These are phyloP conservation scores for Athalia cordata DNA, from an alignment of 2,888 invertebrate genomes.

Conservation along the genomic window DNA sequence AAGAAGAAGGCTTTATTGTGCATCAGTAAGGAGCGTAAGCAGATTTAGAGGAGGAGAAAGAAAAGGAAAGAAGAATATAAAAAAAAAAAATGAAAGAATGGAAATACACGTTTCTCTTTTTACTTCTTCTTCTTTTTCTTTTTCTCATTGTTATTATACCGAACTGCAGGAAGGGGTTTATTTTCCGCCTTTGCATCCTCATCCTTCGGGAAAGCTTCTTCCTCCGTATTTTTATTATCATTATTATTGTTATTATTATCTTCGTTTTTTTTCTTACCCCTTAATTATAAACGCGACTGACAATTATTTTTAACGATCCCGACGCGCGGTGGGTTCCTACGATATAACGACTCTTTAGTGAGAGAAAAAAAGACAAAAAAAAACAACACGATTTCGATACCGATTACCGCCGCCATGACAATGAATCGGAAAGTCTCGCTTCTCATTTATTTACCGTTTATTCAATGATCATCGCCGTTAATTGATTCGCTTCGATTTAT, in stretches of 20 bases:
- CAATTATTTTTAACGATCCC: conserved; percentile 72
- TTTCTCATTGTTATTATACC: no score
- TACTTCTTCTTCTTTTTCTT: no score
- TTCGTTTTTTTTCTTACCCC: conserved; percentile 55
- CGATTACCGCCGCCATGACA: no score
- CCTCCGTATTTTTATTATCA: not conserved
- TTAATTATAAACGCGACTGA: conserved; percentile 69
- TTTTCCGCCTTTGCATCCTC: not conserved
- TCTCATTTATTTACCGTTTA: no score
- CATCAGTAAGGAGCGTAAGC: conserved; percentile 55
- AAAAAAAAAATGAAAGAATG: not conserved
- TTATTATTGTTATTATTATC: not conserved
- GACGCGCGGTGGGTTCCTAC: conserved; percentile 54
- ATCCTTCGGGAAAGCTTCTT: not conserved
- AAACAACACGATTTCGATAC: no score
- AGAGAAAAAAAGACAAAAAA: conserved; percentile 1
- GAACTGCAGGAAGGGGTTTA: no score
- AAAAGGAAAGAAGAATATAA: not conserved
- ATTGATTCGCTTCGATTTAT: not conserved
- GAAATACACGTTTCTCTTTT: no score
- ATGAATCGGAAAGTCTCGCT: no score
- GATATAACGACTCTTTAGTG: conserved; percentile 69
- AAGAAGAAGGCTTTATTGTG: conserved; percentile 54
- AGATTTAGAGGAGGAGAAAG: not conserved
- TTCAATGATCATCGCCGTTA: not conserved